phyloP scores from a whole-genome alignment of 1,140 invertebrate genomes.

The Diabrotica undecimpunctata region DNA sequence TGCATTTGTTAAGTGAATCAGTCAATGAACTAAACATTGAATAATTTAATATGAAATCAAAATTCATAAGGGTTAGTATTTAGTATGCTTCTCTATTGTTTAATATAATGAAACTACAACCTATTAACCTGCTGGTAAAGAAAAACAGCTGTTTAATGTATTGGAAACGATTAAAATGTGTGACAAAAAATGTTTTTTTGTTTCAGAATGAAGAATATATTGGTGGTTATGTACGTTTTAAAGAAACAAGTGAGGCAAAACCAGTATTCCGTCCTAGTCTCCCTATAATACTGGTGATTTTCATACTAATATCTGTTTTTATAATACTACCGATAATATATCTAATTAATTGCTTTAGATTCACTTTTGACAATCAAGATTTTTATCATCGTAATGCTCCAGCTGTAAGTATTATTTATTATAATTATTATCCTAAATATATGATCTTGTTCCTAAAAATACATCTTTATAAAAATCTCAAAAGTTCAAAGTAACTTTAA shows the following conservation, averaged over 20 bases:
- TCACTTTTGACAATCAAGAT: slow-evolving; percentile 35
- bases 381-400: slow-evolving; percentile 25
- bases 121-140: too few relatives aligned
- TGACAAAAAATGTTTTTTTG: too few relatives aligned
- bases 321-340: slow-evolving; percentile 43
- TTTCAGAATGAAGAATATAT: not conserved
- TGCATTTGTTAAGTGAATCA: too few relatives aligned
- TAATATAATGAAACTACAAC: too few relatives aligned
- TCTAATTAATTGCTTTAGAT: slow-evolving; percentile 42
- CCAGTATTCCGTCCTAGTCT: slow-evolving; percentile 37
- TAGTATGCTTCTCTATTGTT: too few relatives aligned
- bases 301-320: slow-evolving; percentile 42
- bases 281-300: slow-evolving; percentile 33
- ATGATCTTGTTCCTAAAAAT: slow-evolving; percentile 7
- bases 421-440: not conserved
- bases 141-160: too few relatives aligned
- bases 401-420: slow-evolving; percentile 21
- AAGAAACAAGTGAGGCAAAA: slow-evolving; percentile 18
- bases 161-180: too few relatives aligned
- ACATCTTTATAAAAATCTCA: too few relatives aligned
- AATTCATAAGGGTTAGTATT: too few relatives aligned
- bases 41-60: too few relatives aligned
- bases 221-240: slow-evolving; percentile 4
- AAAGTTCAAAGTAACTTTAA: too few relatives aligned
- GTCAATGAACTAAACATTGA: too few relatives aligned